These are phyloP conservation scores for Cephalopachus bancanus DNA, from an alignment of 2,797 vertebrate species.

Conservation along the genomic window DNA sequence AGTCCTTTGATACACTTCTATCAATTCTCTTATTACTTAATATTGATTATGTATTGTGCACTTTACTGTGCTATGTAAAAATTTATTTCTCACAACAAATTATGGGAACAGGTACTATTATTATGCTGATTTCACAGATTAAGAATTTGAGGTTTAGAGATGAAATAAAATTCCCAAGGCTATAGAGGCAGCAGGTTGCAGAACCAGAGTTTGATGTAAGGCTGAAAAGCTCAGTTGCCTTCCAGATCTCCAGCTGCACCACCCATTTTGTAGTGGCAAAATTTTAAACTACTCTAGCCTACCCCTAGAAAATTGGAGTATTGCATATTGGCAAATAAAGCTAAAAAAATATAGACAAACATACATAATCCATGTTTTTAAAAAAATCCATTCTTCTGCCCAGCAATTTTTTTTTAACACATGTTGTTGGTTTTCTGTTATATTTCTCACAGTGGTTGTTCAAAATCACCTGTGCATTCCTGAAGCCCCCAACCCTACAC, in stretches of 20 bases:
- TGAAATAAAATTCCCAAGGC: constrained; percentile 1
- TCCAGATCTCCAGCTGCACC: background rate
- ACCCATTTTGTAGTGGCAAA: background rate
- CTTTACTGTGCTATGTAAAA: background rate
- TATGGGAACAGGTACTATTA: background rate
- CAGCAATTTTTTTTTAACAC: background rate
- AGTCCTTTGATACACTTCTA: background rate
- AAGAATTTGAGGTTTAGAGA: constrained; percentile 13
- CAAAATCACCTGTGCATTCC: background rate
- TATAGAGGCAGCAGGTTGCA: background rate
- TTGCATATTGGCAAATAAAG: background rate
- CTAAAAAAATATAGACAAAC: background rate
- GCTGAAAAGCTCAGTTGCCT: background rate
- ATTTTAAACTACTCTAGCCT: background rate
- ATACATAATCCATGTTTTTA: background rate
- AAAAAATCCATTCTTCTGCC: background rate
- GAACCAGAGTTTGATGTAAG: background rate
- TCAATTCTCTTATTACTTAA: background rate
- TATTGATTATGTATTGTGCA: background rate
- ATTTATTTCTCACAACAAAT: background rate
- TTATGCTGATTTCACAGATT: background rate
- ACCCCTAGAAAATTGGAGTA: background rate
- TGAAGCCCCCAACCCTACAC: background rate
- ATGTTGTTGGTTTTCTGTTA: background rate
- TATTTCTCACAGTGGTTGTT: background rate